Evolutionary conservation across 2,888 invertebrate species (phyloP), one percentile per base, ranked within the genome.

Genomic region (Dicyrtoma fusca): DNA sequence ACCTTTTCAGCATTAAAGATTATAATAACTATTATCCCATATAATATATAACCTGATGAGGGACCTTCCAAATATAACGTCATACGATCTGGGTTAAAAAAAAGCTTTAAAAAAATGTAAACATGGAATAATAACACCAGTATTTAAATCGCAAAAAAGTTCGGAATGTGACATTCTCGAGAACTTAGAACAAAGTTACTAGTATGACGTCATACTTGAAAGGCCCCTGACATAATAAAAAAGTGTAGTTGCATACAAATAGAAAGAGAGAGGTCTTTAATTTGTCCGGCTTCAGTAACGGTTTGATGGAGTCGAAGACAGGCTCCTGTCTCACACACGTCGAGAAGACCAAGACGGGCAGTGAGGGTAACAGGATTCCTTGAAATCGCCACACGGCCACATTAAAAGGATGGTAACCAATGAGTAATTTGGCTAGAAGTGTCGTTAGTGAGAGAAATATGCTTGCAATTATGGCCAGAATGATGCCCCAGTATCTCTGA

Each of bases 311-410:
- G n/a, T 70, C 68, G 55, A 77, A 73, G 4, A 75, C 74, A 17
- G 70, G 21, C 51, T 75, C 75, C 44, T 75, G 59, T 19, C 57
- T 62, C 13, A 61, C 73, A 61, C 71, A 45, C 17, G 68, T 59
- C 25, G 66, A 73, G 25, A 74, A 75, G 0, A 77, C n/a, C 1
- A 73, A 66, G 21, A 77, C 64, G 0, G 74, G 71, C 2, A 77
- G n/a, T 1, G 76, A 68, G 4, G 77, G 79, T 6, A 76, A 23
- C 14, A 79, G 63, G 5, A 77, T 74, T 8, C 79, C 79, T 57
- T 77, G 76, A 42, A 77, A 77, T 68, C 77, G 73, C 75, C 76
- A 79, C 14, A 77, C 71, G 11, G 72, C 71, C 10, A 76, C 66
- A 19, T 65, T 75, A 42, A 68, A 77, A 0, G 77, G 73, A 69